phyloP scores from a whole-genome alignment of 2,113 vertebrate species.

The Oryzias woworae region DNA sequence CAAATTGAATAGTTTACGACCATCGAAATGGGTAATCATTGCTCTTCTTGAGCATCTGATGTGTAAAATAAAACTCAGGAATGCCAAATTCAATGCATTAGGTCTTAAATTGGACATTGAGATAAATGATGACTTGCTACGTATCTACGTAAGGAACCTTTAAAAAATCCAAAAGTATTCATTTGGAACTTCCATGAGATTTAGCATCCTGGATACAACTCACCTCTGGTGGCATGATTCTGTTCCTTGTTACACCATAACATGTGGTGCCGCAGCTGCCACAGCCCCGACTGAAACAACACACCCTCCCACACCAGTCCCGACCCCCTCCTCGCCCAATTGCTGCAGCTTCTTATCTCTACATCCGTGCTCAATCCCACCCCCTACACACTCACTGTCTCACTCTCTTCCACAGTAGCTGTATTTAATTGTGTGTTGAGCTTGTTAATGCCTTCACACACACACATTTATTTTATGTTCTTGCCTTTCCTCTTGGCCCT shows the following conservation, averaged over 20 bases:
- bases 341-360: constrained; percentile 75
- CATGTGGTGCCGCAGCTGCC: constrained; percentile 58
- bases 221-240: constrained; percentile 6
- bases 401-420: constrained; percentile 23
- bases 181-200: no score
- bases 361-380: constrained; percentile 53
- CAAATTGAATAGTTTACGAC: not conserved
- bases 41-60: constrained; percentile 17
- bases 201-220: no score
- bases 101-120: not conserved
- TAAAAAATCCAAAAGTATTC: no score
- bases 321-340: constrained; percentile 17
- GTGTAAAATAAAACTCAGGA: constrained; percentile 34
- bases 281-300: constrained; percentile 46
- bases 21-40: constrained; percentile 15
- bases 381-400: constrained; percentile 35
- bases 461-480: constrained; percentile 4
- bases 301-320: not conserved
- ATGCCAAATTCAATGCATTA: not conserved
- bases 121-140: not conserved
- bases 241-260: constrained; percentile 28
- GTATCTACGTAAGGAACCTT: no score
- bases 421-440: constrained; percentile 29
- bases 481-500: not conserved
- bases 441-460: constrained; percentile 39